Evolutionary conservation across 2,888 invertebrate species (phyloP), one percentile per base, ranked within the genome.

Genomic region (Pyrrhia umbra): DNA sequence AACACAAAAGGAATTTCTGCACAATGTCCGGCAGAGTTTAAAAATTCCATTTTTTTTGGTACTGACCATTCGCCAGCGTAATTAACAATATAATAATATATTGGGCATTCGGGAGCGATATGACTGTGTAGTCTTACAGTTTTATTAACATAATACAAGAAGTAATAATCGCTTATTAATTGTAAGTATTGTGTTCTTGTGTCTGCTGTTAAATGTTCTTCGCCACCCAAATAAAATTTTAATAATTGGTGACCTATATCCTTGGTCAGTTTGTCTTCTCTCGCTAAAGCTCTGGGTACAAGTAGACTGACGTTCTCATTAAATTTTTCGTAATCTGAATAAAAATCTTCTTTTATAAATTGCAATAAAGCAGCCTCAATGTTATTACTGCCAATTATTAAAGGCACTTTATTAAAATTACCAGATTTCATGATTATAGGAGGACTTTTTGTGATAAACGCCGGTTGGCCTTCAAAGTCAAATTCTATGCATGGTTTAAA

Each of bases 401-500:
- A 73, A 1, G 95, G 95, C 0, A 95, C 93, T 82, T 92, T 93
- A 74, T 92, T 91, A 57, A 90, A 91, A 59, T 90, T 90, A 21
- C 92, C 92, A 25, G 92, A 89, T 79, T 92, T 93, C 56, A 95
- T 74, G 50, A 94, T 86, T n/a, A 83, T 49, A 34, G 75, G 75
- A 30, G 95, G 95, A 62, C 88, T 90, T 81, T 90, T 93, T 4
- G 90, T 88, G 2, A 95, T 81, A 75, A 95, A 95, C 39, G 90
- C 86, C 21, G 91, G 88, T 67, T 91, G 89, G 0, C 94, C 93
- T 84, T 95, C 94, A 66, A 91, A 91, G 64, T 94, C 93, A 39
- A 87, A 80, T 81, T 95, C 94, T 62, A 94, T 90, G 68, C 91
- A 92, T 0, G 94, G 94, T 68, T 92, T 94, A 58, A 95, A 94